A percentile compares a stretch with the other conserved stretches of the same genome.
Conservation (phyloP, 1,140 invertebrate species). For the Pemphigus obesinymphae region DNA sequence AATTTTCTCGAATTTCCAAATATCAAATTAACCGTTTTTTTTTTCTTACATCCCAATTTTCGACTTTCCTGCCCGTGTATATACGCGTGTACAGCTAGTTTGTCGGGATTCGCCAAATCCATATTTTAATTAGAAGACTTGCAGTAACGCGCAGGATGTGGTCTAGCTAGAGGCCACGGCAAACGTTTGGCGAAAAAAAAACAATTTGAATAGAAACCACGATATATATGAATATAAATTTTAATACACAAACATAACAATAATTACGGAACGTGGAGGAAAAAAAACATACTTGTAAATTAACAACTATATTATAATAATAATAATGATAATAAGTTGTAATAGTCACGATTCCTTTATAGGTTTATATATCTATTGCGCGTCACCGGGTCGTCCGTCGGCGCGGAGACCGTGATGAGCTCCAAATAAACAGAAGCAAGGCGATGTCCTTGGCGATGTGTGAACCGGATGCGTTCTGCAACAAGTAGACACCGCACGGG, state of each 20-base stretch:
- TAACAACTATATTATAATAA: no score
- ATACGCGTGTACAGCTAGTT: neutral
- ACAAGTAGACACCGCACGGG: neutral
- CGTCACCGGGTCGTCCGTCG: no score
- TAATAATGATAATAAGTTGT: neutral
- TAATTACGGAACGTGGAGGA: neutral
- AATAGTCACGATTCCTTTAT: neutral
- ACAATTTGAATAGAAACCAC: neutral
- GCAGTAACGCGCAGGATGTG: neutral
- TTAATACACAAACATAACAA: no score
- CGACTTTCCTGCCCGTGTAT: neutral
- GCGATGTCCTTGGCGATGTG: neutral
- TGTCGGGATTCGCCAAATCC: neutral
- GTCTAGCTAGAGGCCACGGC: neutral
- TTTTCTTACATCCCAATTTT: neutral
- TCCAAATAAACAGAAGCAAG: neutral
- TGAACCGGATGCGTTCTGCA: neutral
- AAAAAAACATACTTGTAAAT: neutral
- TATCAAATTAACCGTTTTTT: no score
- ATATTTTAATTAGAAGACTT: neutral
- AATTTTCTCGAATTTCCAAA: no score
- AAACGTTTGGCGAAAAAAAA: neutral
- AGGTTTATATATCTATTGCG: no score
- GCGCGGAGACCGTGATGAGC: neutral
- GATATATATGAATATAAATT: neutral